Conservation (phyloP, 2,113 vertebrate species). For the Numida meleagris region DNA sequence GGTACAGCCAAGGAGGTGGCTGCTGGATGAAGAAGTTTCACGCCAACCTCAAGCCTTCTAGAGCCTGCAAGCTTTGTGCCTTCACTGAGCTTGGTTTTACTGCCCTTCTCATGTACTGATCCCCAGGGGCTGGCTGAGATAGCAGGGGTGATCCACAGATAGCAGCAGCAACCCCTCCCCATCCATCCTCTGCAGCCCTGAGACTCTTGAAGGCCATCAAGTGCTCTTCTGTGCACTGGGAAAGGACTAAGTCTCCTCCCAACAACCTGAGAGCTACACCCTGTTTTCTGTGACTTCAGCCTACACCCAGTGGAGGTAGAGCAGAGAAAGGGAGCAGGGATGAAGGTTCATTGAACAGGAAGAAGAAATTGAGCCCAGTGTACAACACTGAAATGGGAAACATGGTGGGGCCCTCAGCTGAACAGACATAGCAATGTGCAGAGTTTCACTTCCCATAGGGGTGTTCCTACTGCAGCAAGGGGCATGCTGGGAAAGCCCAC, state of each 20-base stretch:
- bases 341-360: not conserved
- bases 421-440: not conserved
- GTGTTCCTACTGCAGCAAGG: not conserved
- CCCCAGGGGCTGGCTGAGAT: not conserved
- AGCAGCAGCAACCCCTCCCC: not conserved
- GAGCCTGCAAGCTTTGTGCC: not conserved
- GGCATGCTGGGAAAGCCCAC: not conserved
- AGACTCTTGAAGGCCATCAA: not conserved
- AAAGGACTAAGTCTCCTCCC: not conserved
- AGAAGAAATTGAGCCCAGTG: not conserved
- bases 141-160: accelerated
- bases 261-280: not conserved
- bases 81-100: not conserved
- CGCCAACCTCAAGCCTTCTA: not conserved
- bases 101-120: not conserved
- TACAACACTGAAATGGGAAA: not conserved
- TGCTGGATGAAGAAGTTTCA: not conserved
- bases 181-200: not conserved
- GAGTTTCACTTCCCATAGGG: accelerated
- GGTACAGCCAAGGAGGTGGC: accelerated
- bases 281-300: not conserved
- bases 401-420: accelerated
- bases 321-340: not conserved
- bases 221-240: accelerated
- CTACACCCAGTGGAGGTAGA: not conserved